phyloP scores from a whole-genome alignment of 1,140 invertebrate species.

The Leptinotarsa lineolata region DNA sequence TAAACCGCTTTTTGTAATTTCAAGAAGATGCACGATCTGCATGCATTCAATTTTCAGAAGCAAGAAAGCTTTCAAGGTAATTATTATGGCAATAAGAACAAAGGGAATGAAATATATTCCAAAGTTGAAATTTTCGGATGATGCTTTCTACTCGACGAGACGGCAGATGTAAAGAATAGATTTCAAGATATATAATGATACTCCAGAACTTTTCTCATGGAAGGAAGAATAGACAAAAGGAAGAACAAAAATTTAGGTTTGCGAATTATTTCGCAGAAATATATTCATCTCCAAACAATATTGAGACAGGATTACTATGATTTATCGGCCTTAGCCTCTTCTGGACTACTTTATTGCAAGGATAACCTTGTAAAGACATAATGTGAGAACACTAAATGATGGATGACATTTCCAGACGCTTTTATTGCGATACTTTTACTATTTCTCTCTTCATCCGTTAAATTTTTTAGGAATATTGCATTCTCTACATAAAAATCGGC shows the following conservation, averaged over 20 bases:
- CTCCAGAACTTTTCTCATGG: no score
- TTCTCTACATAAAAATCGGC: not conserved
- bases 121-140: not conserved
- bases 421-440: not conserved
- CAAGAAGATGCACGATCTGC: no score
- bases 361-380: not conserved
- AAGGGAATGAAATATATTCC: not conserved
- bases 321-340: no score
- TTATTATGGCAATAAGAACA: not conserved
- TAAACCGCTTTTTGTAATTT: no score
- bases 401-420: not conserved
- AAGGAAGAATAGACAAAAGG: no score
- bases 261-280: no score
- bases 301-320: no score
- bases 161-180: not conserved
- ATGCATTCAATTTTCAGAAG: no score
- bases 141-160: not conserved
- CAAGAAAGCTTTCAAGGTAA: not conserved
- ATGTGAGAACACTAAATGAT: not conserved
- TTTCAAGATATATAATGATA: no score
- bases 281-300: no score
- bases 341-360: no score
- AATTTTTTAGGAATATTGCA: not conserved
- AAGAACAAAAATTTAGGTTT: no score
- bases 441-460: not conserved